Evolutionary conservation across 2,797 vertebrate genomes (phyloP).

Genomic region (Naso thynnoides): DNA sequence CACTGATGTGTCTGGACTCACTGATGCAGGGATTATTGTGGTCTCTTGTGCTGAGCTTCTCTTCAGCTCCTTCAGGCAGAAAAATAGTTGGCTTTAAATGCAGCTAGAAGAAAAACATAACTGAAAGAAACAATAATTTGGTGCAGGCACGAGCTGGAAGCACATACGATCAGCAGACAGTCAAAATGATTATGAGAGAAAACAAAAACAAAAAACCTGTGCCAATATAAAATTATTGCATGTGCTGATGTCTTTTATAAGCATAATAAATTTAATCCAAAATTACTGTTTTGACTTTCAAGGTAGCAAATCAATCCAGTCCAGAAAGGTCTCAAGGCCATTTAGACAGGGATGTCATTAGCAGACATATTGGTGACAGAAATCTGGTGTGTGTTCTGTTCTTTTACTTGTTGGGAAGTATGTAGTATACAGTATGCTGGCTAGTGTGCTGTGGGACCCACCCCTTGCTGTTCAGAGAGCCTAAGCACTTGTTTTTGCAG

Average conservation of each 20-base stretch:
- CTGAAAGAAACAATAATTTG: background rate
- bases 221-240: background rate
- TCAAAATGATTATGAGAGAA: background rate
- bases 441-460: constrained; percentile 75
- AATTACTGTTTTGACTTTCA: too few species aligned
- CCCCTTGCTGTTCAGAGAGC: constrained; percentile 91
- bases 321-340: too few species aligned
- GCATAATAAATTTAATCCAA: background rate
- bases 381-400: constrained; percentile 18
- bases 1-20: constrained; percentile 83
- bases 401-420: constrained; percentile 5
- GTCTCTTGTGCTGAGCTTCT: constrained; percentile 85
- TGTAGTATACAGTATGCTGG: background rate
- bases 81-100: background rate
- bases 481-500: constrained; percentile 96
- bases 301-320: background rate
- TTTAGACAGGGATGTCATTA: too few species aligned
- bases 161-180: background rate
- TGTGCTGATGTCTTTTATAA: background rate
- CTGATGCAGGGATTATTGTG: constrained; percentile 82
- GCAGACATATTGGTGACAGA: background rate
- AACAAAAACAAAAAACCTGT: background rate
- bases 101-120: background rate
- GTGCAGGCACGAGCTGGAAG: background rate
- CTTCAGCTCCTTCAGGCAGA: constrained; percentile 76